Evolutionary conservation across 1,140 invertebrate species (phyloP).

Genomic region (Myzus persicae): DNA sequence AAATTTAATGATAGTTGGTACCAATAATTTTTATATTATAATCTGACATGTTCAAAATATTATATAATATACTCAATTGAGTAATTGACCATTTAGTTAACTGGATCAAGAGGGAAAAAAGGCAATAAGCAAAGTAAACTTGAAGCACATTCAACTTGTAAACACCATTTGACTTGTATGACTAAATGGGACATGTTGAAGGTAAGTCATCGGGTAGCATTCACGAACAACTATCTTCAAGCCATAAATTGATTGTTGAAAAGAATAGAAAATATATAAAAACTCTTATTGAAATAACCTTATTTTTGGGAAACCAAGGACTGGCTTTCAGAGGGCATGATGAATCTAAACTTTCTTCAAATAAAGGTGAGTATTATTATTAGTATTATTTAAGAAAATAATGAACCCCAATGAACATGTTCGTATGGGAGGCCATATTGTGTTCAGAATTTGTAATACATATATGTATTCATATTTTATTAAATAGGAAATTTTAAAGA

Average conservation of each 20-base stretch:
- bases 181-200: not conserved
- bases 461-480: not conserved
- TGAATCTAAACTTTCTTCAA: not conserved
- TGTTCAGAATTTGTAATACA: not conserved
- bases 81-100: not conserved
- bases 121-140: not conserved
- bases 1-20: not conserved
- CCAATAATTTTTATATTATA: not conserved
- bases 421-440: not conserved
- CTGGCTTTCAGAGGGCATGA: conserved; percentile 8
- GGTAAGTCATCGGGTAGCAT: not conserved
- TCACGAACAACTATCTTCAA: not conserved
- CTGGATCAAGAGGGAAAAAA: not conserved
- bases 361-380: not conserved
- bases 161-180: not conserved
- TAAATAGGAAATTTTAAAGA: conserved; percentile 22
- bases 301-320: conserved; percentile 4
- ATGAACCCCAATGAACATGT: not conserved
- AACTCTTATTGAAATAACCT: conserved; percentile 9
- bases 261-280: conserved; percentile 1
- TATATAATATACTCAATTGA: not conserved
- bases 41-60: not conserved
- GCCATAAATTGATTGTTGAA: not conserved
- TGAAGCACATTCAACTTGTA: not conserved
- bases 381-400: not conserved